Percentiles rank a stretch among this genome's conserved stretches.
phyloP scores from a whole-genome alignment of 2,888 invertebrate genomes.

The Lumbricus terrestris region DNA sequence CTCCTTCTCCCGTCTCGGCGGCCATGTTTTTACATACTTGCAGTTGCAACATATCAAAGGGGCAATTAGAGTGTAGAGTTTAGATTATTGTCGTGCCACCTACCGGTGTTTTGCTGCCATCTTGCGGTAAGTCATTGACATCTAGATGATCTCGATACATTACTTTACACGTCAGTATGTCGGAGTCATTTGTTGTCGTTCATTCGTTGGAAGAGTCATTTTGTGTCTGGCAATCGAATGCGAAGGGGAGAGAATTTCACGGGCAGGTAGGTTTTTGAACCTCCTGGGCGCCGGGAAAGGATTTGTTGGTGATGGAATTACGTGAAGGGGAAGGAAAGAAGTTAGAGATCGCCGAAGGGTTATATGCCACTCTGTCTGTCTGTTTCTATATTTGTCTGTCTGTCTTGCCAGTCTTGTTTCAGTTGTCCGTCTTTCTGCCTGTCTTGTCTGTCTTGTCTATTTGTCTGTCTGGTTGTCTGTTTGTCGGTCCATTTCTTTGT shows the following conservation, averaged over 20 bases:
- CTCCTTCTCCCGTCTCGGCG: no score
- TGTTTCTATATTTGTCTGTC: neutral
- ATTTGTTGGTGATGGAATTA: neutral
- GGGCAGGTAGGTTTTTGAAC: neutral
- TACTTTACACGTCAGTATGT: no score
- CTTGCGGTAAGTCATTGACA: no score
- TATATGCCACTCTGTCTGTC: neutral
- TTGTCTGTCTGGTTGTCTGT: no score
- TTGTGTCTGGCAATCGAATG: neutral
- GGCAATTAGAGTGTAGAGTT: no score
- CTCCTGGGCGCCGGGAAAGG: neutral
- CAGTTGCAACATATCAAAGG: no score
- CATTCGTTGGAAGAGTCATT: neutral
- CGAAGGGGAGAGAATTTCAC: neutral
- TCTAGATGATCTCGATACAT: no score
- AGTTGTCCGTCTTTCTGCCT: neutral
- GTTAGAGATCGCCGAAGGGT: neutral
- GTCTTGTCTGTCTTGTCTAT: neutral
- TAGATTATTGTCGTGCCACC: no score
- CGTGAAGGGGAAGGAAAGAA: neutral
- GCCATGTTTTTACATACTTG: no score
- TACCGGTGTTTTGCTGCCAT: no score
- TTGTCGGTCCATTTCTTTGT: neutral
- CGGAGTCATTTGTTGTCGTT: neutral
- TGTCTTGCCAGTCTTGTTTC: no score